Conservation (phyloP, 2,113 vertebrate genomes). For the Pseudonaja textilis region DNA sequence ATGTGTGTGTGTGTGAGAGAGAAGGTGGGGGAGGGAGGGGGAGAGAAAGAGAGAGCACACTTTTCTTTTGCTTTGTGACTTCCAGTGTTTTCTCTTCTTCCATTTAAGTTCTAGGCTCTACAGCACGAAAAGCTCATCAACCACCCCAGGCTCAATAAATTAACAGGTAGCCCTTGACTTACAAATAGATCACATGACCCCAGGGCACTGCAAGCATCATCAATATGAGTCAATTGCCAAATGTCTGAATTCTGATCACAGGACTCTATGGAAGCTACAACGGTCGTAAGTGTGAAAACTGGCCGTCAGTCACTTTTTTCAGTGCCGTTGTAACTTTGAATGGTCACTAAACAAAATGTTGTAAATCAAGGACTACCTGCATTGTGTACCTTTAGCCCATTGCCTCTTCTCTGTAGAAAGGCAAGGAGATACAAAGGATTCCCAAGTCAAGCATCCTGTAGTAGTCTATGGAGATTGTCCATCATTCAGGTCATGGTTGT, state of each 20-base stretch:
- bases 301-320: neutral
- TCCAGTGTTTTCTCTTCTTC: neutral
- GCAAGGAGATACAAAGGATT: neutral
- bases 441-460: neutral
- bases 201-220: too few species aligned
- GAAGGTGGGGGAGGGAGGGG: accelerated
- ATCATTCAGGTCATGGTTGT: too few species aligned
- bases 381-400: neutral
- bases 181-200: neutral
- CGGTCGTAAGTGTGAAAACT: neutral
- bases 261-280: too few species aligned
- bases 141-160: neutral
- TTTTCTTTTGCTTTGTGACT: neutral
- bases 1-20: neutral
- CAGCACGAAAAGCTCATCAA: neutral
- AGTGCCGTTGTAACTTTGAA: neutral
- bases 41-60: neutral
- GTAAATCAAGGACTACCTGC: neutral
- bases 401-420: neutral
- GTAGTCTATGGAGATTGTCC: too few species aligned
- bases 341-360: too few species aligned
- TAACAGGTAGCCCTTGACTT: neutral
- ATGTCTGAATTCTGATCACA: too few species aligned
- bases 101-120: neutral
- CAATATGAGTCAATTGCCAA: too few species aligned